These are phyloP conservation scores for Cerastis leucographa DNA, from an alignment of 2,888 invertebrate genomes.

Conservation along the genomic window DNA sequence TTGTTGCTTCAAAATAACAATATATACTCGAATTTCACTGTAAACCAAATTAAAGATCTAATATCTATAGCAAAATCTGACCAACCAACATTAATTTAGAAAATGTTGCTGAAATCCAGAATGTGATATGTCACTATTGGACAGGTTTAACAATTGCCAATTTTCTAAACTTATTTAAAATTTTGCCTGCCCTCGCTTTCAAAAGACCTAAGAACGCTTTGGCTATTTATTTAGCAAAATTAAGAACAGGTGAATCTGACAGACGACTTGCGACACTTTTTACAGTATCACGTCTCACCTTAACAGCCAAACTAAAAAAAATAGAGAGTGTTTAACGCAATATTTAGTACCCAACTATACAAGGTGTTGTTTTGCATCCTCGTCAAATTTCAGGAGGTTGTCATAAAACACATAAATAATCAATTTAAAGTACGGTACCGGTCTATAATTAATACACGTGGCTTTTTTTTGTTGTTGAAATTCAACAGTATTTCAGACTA, in stretches of 20 bases:
- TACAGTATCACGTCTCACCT: not conserved
- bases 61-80: conserved; percentile 8
- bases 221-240: conserved; percentile 7
- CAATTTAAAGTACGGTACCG: too few species aligned
- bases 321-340: not conserved
- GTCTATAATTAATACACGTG: too few species aligned
- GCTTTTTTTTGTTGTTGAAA: too few species aligned
- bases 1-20: conserved; percentile 7
- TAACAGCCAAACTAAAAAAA: not conserved
- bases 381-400: too few species aligned
- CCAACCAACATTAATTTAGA: not conserved
- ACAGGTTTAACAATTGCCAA: conserved; percentile 1
- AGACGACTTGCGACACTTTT: not conserved
- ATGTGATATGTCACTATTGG: not conserved
- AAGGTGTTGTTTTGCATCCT: too few species aligned
- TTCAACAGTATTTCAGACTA: too few species aligned
- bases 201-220: conserved; percentile 13
- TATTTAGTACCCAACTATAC: conserved; percentile 5
- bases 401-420: too few species aligned
- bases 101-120: conserved; percentile 8
- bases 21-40: conserved; percentile 8
- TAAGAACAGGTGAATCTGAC: conserved; percentile 4
- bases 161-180: conserved; percentile 11
- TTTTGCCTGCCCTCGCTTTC: not conserved
- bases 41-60: conserved; percentile 11